Evolutionary conservation across 2,888 invertebrate genomes (phyloP).

Genomic region (Cremastinae sp.): DNA sequence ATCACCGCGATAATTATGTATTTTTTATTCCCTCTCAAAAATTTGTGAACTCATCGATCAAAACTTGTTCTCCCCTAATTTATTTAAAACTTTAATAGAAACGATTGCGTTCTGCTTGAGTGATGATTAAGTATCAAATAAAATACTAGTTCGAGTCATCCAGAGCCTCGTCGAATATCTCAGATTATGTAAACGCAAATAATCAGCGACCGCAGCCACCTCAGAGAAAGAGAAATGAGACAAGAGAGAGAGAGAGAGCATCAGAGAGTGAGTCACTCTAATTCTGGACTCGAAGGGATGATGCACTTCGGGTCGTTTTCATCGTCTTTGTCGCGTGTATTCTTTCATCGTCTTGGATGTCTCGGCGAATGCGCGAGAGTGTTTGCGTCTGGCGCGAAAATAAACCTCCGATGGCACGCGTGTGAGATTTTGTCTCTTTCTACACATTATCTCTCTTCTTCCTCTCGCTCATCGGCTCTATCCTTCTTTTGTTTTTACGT

Average conservation of each 20-base stretch:
- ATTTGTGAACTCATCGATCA: too few species aligned
- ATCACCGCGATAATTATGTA: too few species aligned
- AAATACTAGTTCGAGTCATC: constrained; percentile 21
- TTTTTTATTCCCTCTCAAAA: too few species aligned
- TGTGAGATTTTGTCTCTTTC: constrained; percentile 17
- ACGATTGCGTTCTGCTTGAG: too few species aligned
- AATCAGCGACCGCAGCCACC: constrained; percentile 42
- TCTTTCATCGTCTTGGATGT: constrained; percentile 60
- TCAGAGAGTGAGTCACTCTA: constrained; percentile 62
- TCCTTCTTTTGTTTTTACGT: constrained; percentile 30
- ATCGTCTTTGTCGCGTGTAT: constrained; percentile 50
- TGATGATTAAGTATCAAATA: too few species aligned
- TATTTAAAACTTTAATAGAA: too few species aligned
- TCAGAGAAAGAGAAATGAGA: constrained; percentile 21
- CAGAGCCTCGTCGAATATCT: constrained; percentile 58
- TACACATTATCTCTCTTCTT: neutral
- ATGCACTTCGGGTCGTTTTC: constrained; percentile 62
- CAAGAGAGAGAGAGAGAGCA: constrained; percentile 10
- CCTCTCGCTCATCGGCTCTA: neutral
- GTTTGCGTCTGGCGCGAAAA: constrained; percentile 68
- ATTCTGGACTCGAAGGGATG: constrained; percentile 63
- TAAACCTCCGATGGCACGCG: constrained; percentile 64
- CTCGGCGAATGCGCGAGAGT: constrained; percentile 57
- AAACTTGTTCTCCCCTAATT: too few species aligned
- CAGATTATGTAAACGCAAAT: constrained; percentile 65